Base-by-base conservation (phyloP, 2,797 vertebrate species). In the Phalanger gymnotis region DNA sequence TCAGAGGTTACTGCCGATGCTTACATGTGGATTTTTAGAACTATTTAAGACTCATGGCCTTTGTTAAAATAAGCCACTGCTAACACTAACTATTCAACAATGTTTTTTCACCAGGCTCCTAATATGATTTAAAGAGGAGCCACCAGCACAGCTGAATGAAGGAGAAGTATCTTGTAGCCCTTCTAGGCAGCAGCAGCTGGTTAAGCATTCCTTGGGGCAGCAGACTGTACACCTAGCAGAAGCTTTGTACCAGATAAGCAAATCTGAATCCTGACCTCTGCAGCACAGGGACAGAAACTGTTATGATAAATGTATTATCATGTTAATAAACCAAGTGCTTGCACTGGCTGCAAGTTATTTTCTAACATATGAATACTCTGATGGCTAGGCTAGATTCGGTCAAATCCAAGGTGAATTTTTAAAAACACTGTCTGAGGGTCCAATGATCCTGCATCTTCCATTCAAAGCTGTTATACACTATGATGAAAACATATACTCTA, bases 101-200 rank as follows among this genome's bases (percentile, higher is more conserved):
- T 87, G 40, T 27, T 34, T 51, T 27, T 81, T 58, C 27, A 27
- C 51, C 47, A 40, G 52, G 53, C 53, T 54, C 56, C 52, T 96
- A 13, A 89, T 40, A 34, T 27, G 22, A 2, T 55, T 51, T 12
- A 56, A 90, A 47, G 2, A 28, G 28, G 53, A 92, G 28, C 16
- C 92, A 54, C 22, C 16, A 7, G 19, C 57, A 51, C 94, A 92
- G 11, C 53, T 9, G 53, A 97, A 54, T 4, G 25, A 94, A 57
- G 31, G 16, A 92, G 6, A 2, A 96, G n/a, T 51, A 95, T 96
- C 54, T 73, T 92, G 16, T 96, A 96, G 93, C n/a, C 54, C 9
- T 93, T 96, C 22, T 9, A 96, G 54, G 94, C 53, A 95, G 56
- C 97, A 95, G 92, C 19, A 92, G 14, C 95, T 94, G 81, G 47